Percentiles rank a stretch among this genome's conserved stretches.
These are phyloP conservation scores for Erpetoichthys calabaricus DNA, from an alignment of 2,797 vertebrate species.

Conservation along the genomic window DNA sequence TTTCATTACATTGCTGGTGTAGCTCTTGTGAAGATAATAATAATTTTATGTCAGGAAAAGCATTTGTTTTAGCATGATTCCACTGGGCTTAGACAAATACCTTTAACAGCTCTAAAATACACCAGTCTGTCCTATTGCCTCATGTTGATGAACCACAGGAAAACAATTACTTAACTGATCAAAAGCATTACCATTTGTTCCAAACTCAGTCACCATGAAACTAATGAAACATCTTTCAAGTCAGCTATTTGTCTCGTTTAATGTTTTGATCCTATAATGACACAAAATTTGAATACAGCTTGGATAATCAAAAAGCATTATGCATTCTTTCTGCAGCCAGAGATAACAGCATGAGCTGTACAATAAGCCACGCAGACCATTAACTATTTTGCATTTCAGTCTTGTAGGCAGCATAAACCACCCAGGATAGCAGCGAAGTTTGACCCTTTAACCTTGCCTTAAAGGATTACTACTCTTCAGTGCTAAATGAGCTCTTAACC, in stretches of 20 bases:
- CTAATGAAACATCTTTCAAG: constrained; percentile 4
- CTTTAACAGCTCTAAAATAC: not conserved
- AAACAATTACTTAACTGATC: constrained; percentile 5
- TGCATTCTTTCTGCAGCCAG: constrained; percentile 1
- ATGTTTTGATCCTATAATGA: not conserved
- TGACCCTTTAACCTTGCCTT: constrained; percentile 3
- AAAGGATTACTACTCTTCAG: not conserved
- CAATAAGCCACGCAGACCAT: not conserved
- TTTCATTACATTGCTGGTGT: constrained; percentile 1
- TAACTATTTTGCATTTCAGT: not conserved
- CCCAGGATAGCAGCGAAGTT: not conserved
- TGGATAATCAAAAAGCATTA: constrained; percentile 3
- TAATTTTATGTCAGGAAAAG: not conserved
- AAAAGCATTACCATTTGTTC: not conserved
- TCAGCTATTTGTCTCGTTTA: not conserved
- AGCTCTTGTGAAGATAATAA: not conserved
- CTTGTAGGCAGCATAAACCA: not conserved
- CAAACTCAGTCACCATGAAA: not conserved
- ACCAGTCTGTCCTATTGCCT: not conserved
- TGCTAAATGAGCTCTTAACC: not conserved
- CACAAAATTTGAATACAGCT: constrained; percentile 2
- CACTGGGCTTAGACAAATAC: not conserved
- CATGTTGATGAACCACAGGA: not conserved
- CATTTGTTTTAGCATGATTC: not conserved
- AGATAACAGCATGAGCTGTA: not conserved